A percentile compares a stretch with the other conserved stretches of the same genome.
These are phyloP conservation scores for Ptychadena robeensis DNA, from an alignment of 2,797 vertebrate genomes.

Conservation along the genomic window DNA sequence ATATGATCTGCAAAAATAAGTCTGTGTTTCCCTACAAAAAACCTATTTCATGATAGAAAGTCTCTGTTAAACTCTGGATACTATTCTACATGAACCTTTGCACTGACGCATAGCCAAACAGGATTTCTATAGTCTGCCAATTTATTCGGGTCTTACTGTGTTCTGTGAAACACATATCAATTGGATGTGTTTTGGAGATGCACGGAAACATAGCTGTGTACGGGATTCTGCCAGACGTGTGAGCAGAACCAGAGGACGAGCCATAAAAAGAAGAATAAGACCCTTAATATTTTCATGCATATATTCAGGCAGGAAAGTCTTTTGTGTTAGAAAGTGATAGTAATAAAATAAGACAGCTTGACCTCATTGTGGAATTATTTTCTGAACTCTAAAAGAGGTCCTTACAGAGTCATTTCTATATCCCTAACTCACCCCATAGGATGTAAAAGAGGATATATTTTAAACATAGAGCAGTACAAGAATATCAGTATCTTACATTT, in stretches of 20 bases:
- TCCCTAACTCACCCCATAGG: slow-evolving; percentile 5
- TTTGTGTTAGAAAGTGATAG: slow-evolving; percentile 19
- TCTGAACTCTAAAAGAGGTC: slow-evolving; percentile 1
- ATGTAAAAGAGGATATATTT: not conserved
- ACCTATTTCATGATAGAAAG: slow-evolving; percentile 53
- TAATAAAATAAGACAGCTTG: slow-evolving; percentile 45
- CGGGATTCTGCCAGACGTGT: slow-evolving; percentile 42
- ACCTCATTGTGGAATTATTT: slow-evolving; percentile 37
- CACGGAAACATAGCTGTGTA: slow-evolving; percentile 2
- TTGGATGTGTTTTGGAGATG: slow-evolving; percentile 18
- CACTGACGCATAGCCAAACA: slow-evolving; percentile 46
- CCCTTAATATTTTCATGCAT: slow-evolving; percentile 46
- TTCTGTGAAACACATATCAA: slow-evolving; percentile 42
- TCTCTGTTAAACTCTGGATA: slow-evolving; percentile 56
- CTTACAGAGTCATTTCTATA: not conserved
- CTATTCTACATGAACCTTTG: slow-evolving; percentile 56
- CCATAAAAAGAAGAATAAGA: slow-evolving; percentile 33
- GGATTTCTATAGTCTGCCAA: slow-evolving; percentile 47
- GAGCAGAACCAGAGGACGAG: slow-evolving; percentile 44
- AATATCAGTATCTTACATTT: not conserved
- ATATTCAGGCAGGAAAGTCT: slow-evolving; percentile 38
- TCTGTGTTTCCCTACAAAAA: slow-evolving; percentile 31
- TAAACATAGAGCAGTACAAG: not conserved
- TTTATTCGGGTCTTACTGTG: slow-evolving; percentile 34
- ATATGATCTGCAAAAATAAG: slow-evolving; percentile 62